Evolutionary conservation across 2,888 invertebrate species (phyloP).

Genomic region (Drosophila infuscata): DNA sequence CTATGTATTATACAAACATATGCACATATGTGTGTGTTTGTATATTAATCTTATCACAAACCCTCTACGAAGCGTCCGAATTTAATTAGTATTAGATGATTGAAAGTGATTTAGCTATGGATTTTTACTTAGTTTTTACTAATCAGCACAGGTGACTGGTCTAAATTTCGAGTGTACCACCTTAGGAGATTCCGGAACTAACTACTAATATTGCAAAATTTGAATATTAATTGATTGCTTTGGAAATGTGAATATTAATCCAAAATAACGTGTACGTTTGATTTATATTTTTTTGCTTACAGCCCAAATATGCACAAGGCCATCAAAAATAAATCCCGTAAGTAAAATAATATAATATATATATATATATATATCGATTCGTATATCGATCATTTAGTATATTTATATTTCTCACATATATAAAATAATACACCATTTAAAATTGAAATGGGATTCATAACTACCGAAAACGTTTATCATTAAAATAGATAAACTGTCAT

Average conservation of each 20-base stretch:
- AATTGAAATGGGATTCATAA: not conserved
- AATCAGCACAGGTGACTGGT: slow-evolving; percentile 49
- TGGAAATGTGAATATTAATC: slow-evolving; percentile 14
- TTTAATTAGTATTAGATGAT: slow-evolving; percentile 69
- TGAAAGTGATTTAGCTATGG: slow-evolving; percentile 50
- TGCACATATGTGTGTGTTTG: slow-evolving; percentile 3
- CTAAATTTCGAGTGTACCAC: slow-evolving; percentile 6
- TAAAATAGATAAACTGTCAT: slow-evolving; percentile 31
- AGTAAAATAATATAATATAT: slow-evolving; percentile 45
- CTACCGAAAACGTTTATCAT: slow-evolving; percentile 3
- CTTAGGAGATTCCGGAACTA: slow-evolving; percentile 19
- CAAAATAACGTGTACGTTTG: not conserved
- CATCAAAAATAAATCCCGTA: slow-evolving; percentile 78
- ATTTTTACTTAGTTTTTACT: slow-evolving; percentile 53
- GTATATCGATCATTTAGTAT: not conserved
- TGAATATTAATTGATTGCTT: not conserved
- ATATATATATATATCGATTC: not conserved
- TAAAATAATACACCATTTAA: not conserved
- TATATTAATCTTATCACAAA: slow-evolving; percentile 57
- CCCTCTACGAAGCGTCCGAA: slow-evolving; percentile 36
- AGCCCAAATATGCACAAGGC: slow-evolving; percentile 70
- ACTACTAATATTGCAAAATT: not conserved
- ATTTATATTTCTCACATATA: not conserved
- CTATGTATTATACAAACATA: not conserved
- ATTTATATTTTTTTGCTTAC: slow-evolving; percentile 30